Base-by-base conservation (phyloP, 1,140 invertebrate genomes). In the Ganaspis sp. region DNA sequence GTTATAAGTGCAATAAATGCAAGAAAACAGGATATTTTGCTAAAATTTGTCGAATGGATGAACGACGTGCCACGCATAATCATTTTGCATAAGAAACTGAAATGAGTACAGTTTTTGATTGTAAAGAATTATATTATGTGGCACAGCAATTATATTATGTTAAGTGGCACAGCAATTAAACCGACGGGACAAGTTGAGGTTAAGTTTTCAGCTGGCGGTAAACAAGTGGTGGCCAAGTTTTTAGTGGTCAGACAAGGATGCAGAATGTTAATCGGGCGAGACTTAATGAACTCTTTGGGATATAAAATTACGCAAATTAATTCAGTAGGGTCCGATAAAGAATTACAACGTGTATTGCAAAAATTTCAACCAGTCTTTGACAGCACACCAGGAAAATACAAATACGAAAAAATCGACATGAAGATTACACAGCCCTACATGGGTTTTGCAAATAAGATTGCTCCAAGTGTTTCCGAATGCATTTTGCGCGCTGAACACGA, bases 251-350 rank as follows among this genome's bases (percentile, higher is more conserved):
- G 73, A 23, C 19, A 78, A 0, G 73, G 76, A n/a, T 26, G 71
- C 15, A 53, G 72, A 54, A 75, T 73, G 17, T 37, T 81, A 19
- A 58, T 81, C 19, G 73, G 79, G 17, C 75, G 76, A 78, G 76
- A 81, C 54, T 70, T 75, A 29, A 75, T 75, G 15, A 64, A 26
- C 1, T 12, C 42, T 42, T 70, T 69, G 29, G 17, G 40, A 34
- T 69, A 49, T 38, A 21, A 38, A 17, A n/a, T n/a, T n/a, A n/a
- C n/a, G n/a, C n/a, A n/a, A n/a, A n/a, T n/a, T n/a, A n/a, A n/a
- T n/a, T n/a, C n/a, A n/a, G n/a, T n/a, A n/a, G n/a, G n/a, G n/a
- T n/a, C n/a, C n/a, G n/a, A n/a, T n/a, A n/a, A n/a, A n/a, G n/a
- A n/a, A n/a, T n/a, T n/a, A 74, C 26, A 53, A n/a, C 11, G 34